These are phyloP conservation scores for Ephestia elutella DNA, from an alignment of 1,140 invertebrate genomes.

Conservation along the genomic window DNA sequence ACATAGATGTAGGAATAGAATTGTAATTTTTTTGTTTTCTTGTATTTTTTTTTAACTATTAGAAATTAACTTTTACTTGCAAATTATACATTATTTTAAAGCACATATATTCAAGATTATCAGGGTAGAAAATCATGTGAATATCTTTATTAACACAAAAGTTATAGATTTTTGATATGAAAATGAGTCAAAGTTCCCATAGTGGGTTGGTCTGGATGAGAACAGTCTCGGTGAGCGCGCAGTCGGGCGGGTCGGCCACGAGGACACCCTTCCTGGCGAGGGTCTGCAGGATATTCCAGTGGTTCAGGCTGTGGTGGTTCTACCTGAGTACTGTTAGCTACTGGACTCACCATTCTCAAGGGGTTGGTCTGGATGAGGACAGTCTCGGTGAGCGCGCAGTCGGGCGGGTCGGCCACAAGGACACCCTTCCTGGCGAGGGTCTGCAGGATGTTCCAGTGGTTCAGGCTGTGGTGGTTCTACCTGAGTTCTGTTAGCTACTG, in stretches of 20 bases:
- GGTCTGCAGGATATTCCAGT: constrained; percentile 94
- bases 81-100: too few relatives aligned
- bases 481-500: not conserved
- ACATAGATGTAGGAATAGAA: too few relatives aligned
- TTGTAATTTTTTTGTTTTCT: too few relatives aligned
- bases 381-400: constrained; percentile 94
- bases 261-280: constrained; percentile 93
- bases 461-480: constrained; percentile 87
- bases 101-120: too few relatives aligned
- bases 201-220: constrained; percentile 97
- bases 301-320: constrained; percentile 95
- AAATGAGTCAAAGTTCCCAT: too few relatives aligned
- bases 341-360: constrained; percentile 89
- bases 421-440: constrained; percentile 94
- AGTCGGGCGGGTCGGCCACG: constrained; percentile 87
- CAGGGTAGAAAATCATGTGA: too few relatives aligned
- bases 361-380: constrained; percentile 96
- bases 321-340: too few relatives aligned
- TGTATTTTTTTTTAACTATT: too few relatives aligned
- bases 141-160: too few relatives aligned
- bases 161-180: too few relatives aligned
- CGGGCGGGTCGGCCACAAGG: constrained; percentile 87
- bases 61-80: too few relatives aligned
- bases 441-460: constrained; percentile 95
- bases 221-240: constrained; percentile 94